Percentiles rank a stretch among this genome's conserved stretches.
phyloP scores from a whole-genome alignment of 2,888 invertebrate species.

The Nymphalis urticae region DNA sequence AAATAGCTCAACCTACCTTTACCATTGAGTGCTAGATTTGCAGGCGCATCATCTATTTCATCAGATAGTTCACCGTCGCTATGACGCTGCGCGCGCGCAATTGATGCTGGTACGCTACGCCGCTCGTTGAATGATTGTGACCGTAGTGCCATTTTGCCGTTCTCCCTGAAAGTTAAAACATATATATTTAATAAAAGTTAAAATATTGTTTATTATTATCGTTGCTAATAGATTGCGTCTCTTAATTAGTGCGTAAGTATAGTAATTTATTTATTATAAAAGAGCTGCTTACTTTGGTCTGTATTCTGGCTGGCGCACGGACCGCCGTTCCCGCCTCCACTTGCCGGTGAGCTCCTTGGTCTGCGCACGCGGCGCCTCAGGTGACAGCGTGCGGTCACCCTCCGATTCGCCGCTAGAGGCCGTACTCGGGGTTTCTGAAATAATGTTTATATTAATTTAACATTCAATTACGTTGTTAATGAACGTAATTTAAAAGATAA shows the following conservation, averaged over 20 bases:
- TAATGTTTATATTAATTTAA: neutral
- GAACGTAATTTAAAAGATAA: too few relatives aligned
- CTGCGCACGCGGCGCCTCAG: slow-evolving; percentile 64
- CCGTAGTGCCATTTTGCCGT: slow-evolving; percentile 76
- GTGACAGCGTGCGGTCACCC: slow-evolving; percentile 72
- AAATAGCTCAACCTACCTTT: slow-evolving; percentile 55
- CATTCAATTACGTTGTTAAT: too few relatives aligned
- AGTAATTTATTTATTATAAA: neutral
- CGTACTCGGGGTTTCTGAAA: slow-evolving; percentile 77
- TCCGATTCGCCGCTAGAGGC: slow-evolving; percentile 76
- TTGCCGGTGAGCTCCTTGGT: slow-evolving; percentile 85
- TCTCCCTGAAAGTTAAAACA: slow-evolving; percentile 63
- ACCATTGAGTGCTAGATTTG: slow-evolving; percentile 59
- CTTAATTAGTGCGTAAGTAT: neutral
- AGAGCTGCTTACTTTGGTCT: slow-evolving; percentile 63
- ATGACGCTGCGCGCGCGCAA: slow-evolving; percentile 73
- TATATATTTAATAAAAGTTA: neutral
- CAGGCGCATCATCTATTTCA: slow-evolving; percentile 63
- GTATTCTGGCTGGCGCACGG: slow-evolving; percentile 74
- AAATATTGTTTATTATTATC: too few relatives aligned
- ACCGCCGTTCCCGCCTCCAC: slow-evolving; percentile 87
- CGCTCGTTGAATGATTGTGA: slow-evolving; percentile 79
- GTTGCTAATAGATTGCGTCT: too few relatives aligned
- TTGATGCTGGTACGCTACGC: slow-evolving; percentile 57
- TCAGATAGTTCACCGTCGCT: slow-evolving; percentile 77